Percentiles rank a stretch among this genome's conserved stretches.
Evolutionary conservation across 2,113 vertebrate species (phyloP).

Genomic region (Archilochus colubris): DNA sequence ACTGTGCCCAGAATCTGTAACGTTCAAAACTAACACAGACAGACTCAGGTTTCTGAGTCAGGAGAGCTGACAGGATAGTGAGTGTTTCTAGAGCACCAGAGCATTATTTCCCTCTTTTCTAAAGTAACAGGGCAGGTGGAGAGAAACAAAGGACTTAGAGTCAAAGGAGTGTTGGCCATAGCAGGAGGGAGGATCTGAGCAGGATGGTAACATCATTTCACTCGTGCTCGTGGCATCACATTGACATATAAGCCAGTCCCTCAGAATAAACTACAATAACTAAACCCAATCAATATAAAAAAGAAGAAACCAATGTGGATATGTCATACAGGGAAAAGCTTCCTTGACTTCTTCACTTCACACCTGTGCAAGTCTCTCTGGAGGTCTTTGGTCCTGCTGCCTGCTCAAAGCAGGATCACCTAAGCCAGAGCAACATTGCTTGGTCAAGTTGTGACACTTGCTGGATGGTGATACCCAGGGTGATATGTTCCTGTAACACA

Average conservation of each 20-base stretch:
- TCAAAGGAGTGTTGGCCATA: not conserved
- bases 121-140: not conserved
- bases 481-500: rapidly evolving
- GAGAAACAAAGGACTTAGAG: not conserved
- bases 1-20: not conserved
- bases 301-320: not conserved
- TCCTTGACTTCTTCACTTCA: not conserved
- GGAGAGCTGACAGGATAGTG: not conserved
- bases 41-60: not conserved
- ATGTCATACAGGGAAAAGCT: not conserved
- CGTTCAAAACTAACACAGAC: not conserved
- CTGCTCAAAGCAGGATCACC: not conserved
- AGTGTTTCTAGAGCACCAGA: not conserved
- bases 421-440: not conserved
- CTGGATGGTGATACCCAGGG: not conserved
- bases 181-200: not conserved
- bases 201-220: not conserved
- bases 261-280: not conserved
- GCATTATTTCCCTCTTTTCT: not conserved
- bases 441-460: not conserved
- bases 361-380: not conserved
- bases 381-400: not conserved
- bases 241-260: not conserved
- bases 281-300: not conserved
- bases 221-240: not conserved